A percentile compares a stretch with the other conserved stretches of the same genome.
Conservation (phyloP, 53 echinoderm and acorn worm genomes). For the Astropecten irregularis region DNA sequence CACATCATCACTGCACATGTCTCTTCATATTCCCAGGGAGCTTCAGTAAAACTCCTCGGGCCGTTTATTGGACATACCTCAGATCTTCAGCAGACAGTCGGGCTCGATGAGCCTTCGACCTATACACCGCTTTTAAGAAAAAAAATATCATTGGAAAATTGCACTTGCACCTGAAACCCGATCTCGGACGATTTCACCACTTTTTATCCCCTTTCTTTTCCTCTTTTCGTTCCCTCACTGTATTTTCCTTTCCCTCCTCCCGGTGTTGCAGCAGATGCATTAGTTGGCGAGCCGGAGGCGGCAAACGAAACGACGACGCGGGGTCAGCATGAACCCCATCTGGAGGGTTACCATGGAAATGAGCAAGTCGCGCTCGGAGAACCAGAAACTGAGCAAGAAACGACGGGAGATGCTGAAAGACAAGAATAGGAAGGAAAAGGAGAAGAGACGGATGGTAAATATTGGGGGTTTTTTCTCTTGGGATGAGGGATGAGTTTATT, state of each 20-base stretch:
- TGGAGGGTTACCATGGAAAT: slow-evolving; percentile 62
- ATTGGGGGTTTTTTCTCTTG: neutral
- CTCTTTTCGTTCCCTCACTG: neutral
- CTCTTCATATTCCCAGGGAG: too few relatives aligned
- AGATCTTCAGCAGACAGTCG: too few relatives aligned
- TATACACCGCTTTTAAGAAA: too few relatives aligned
- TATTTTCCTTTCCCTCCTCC: neutral
- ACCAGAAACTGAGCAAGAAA: slow-evolving; percentile 63
- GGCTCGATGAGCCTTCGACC: too few relatives aligned
- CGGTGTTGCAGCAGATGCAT: neutral
- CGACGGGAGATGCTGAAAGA: slow-evolving; percentile 64
- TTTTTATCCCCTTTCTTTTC: neutral
- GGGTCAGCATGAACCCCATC: slow-evolving; percentile 55
- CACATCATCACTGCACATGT: too few relatives aligned
- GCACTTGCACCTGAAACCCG: too few relatives aligned
- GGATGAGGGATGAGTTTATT: neutral
- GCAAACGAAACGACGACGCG: neutral
- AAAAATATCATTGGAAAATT: too few relatives aligned
- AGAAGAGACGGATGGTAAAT: slow-evolving; percentile 74
- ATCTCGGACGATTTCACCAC: too few relatives aligned
- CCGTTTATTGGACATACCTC: too few relatives aligned
- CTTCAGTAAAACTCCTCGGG: too few relatives aligned
- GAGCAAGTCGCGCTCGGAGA: slow-evolving; percentile 51
- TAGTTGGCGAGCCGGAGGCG: neutral
- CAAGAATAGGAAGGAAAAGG: slow-evolving; percentile 77